A percentile compares a stretch with the other conserved stretches of the same genome.
Evolutionary conservation across 2,888 invertebrate genomes (phyloP).

Genomic region (Macropis europaea): DNA sequence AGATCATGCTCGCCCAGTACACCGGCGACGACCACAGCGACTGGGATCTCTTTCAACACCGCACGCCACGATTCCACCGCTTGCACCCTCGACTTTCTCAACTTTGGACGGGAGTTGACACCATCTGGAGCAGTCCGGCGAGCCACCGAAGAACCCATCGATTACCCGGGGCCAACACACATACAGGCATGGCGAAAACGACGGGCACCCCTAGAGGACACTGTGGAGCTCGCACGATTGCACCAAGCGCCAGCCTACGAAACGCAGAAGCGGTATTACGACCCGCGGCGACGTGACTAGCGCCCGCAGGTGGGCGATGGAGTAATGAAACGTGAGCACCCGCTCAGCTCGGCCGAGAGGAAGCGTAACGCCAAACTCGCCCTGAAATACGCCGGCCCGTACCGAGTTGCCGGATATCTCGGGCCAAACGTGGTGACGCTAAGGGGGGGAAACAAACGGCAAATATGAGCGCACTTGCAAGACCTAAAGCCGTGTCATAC

Average conservation of each 20-base stretch:
- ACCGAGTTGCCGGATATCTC: background rate
- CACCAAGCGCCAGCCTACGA: background rate
- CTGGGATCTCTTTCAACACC: slow-evolving; percentile 64
- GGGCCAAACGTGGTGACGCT: too few relatives aligned
- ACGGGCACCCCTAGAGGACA: too few relatives aligned
- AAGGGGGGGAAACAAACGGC: too few relatives aligned
- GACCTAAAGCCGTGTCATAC: background rate
- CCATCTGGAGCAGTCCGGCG: too few relatives aligned
- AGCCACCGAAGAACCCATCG: too few relatives aligned
- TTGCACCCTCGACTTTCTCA: slow-evolving; percentile 57
- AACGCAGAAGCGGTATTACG: slow-evolving; percentile 18
- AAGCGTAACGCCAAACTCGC: slow-evolving; percentile 8
- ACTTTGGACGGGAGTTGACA: slow-evolving; percentile 52
- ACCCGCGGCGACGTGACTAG: slow-evolving; percentile 3
- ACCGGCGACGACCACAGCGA: slow-evolving; percentile 60
- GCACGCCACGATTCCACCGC: slow-evolving; percentile 49
- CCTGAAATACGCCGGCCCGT: slow-evolving; percentile 10
- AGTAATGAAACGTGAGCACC: background rate
- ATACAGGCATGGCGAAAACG: too few relatives aligned
- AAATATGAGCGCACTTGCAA: background rate
- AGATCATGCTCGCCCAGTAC: slow-evolving; percentile 70
- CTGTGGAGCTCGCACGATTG: too few relatives aligned
- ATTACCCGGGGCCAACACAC: too few relatives aligned
- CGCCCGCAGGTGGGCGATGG: background rate
- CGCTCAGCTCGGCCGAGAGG: background rate